phyloP scores from a whole-genome alignment of 2,113 vertebrate species.

The Pomatorhinus ruficollis region DNA sequence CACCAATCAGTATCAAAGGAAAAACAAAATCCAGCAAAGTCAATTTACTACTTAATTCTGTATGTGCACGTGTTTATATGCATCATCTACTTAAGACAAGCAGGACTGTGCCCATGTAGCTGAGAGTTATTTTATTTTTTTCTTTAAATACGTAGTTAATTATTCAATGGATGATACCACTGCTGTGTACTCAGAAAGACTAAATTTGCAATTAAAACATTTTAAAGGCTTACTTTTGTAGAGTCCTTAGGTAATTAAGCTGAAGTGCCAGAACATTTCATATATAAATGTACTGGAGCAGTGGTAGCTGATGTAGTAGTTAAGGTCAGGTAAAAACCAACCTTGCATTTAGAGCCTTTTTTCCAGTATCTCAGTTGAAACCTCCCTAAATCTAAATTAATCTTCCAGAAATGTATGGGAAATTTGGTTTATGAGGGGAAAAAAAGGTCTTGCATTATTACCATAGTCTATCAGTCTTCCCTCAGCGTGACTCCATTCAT shows the following conservation, averaged over 20 bases:
- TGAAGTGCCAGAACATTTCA: constrained; percentile 18
- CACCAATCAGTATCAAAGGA: constrained; percentile 44
- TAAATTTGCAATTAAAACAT: constrained; percentile 55
- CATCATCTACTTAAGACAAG: constrained; percentile 10
- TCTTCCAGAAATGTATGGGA: constrained; percentile 44
- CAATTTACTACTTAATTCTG: constrained; percentile 41
- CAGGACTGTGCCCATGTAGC: background rate
- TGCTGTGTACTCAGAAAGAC: constrained; percentile 45
- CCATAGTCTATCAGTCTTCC: constrained; percentile 5
- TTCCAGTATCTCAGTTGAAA: constrained; percentile 5
- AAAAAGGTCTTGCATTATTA: constrained; percentile 33
- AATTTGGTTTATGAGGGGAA: constrained; percentile 51
- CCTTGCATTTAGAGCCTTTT: constrained; percentile 39
- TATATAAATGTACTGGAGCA: constrained; percentile 18
- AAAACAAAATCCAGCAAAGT: background rate
- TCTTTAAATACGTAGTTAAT: constrained; percentile 1
- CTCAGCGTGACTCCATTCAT: background rate
- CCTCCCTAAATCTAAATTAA: constrained; percentile 44
- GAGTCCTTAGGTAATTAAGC: constrained; percentile 50
- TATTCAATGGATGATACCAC: background rate
- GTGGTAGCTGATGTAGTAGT: constrained; percentile 15
- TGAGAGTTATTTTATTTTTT: background rate
- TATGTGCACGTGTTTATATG: constrained; percentile 44
- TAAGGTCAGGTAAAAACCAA: constrained; percentile 48
- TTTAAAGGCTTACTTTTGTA: constrained; percentile 38